Evolutionary conservation across 2,888 invertebrate species (phyloP), one percentile per base, ranked within the genome.

Genomic region (Halictus quadricinctus): DNA sequence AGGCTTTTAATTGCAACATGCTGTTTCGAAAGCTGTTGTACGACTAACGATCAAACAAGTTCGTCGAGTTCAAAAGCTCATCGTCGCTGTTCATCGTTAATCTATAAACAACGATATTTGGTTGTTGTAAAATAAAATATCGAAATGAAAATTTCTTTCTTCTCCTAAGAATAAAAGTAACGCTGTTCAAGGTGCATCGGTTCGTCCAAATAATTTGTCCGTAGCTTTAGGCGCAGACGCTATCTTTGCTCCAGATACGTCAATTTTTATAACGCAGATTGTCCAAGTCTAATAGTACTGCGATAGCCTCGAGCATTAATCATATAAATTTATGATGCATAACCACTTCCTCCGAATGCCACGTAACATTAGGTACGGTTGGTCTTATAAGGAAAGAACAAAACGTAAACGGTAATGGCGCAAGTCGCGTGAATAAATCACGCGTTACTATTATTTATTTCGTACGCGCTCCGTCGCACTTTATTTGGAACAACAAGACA

Each of bases 341-440:
- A 18, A 79, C 86, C 86, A 84, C 87, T 89, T 89, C 86, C 89
- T 85, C 79, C 64, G 70, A 81, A 72, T 76, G 86, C 82, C 70
- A 83, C 76, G 85, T 85, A 81, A 82, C 84, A 86, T 80, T 84
- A 86, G 89, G 81, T 76, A 84, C 78, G 88, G 78, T 79, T n/a
- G 50, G 77, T 81, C 79, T 81, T 64, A 79, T 80, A 87, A 81
- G 87, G 84, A 85, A 88, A 72, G 78, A 81, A 81, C 66, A 81
- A 79, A 89, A 88, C 80, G 83, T 79, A 79, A 78, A 83, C 83
- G 72, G 85, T 81, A 85, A 89, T 83, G 88, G 85, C 69, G 79
- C 72, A 72, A 81, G 69, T 78, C 60, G 78, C 85, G 85, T 85
- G 82, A 85, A 89, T 89, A 84, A 88, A 88, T 85, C 84, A 83